These are phyloP conservation scores for Brachypterus glaber DNA, from an alignment of 2,888 invertebrate genomes.

Conservation along the genomic window DNA sequence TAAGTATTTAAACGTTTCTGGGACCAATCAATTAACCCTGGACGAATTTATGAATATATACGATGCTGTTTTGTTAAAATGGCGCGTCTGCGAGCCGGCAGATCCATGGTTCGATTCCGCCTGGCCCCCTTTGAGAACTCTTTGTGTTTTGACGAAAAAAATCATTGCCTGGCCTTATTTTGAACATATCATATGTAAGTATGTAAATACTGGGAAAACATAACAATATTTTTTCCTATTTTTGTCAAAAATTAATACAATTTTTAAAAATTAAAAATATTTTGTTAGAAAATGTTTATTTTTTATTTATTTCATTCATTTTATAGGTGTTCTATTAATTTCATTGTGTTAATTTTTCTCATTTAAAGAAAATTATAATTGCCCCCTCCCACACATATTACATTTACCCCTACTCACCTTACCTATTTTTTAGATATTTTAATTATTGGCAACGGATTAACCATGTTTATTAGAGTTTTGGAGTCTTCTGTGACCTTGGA, in stretches of 20 bases:
- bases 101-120: constrained; percentile 66
- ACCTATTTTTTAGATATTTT: constrained; percentile 58
- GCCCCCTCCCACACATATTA: no score
- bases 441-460: constrained; percentile 64
- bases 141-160: constrained; percentile 51
- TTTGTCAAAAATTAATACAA: no score
- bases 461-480: constrained; percentile 62
- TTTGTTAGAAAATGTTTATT: no score
- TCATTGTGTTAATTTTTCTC: no score
- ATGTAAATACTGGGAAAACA: no score
- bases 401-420: no score
- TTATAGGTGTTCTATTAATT: no score
- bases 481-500: constrained; percentile 51
- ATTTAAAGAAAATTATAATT: no score
- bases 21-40: constrained; percentile 55
- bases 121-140: constrained; percentile 50
- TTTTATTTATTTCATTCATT: no score
- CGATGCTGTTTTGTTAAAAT: constrained; percentile 62
- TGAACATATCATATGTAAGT: constrained; percentile 62
- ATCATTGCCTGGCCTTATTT: constrained; percentile 65
- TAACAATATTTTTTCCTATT: no score
- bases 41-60: constrained; percentile 67
- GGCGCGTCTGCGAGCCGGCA: constrained; percentile 60
- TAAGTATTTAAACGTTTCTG: constrained; percentile 62
- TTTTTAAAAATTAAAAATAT: constrained; percentile 9